Evolutionary conservation across 2,888 invertebrate genomes (phyloP).

Genomic region (Eulithis testata): DNA sequence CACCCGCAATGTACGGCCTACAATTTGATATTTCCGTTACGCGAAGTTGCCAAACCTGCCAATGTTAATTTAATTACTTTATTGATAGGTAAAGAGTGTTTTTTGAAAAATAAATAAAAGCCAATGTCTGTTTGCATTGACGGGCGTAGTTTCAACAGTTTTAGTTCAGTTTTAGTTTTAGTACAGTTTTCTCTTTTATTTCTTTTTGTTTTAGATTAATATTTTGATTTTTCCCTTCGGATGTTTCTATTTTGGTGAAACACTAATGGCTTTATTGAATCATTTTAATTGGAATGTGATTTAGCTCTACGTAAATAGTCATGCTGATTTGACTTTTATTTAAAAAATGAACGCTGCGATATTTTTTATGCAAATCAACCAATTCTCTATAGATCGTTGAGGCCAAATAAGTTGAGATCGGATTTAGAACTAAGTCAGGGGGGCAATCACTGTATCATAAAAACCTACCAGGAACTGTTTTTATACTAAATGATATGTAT

Average conservation of each 20-base stretch:
- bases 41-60: conserved; percentile 33
- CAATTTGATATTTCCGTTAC: conserved; percentile 19
- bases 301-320: conserved; percentile 16
- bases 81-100: conserved; percentile 42
- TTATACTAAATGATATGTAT: too few species aligned
- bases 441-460: too few species aligned
- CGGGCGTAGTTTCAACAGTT: conserved; percentile 28
- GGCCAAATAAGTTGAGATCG: too few species aligned
- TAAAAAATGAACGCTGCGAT: background rate
- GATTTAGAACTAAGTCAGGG: too few species aligned
- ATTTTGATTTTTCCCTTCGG: conserved; percentile 34
- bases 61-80: conserved; percentile 51
- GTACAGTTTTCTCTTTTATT: background rate
- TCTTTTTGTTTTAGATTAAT: conserved; percentile 35
- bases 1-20: conserved; percentile 21
- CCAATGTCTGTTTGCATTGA: conserved; percentile 60
- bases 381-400: too few species aligned
- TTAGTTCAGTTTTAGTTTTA: conserved; percentile 30
- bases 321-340: background rate
- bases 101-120: conserved; percentile 66
- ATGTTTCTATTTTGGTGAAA: conserved; percentile 30
- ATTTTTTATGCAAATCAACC: too few species aligned
- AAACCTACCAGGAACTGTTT: too few species aligned
- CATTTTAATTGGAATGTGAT: conserved; percentile 26
- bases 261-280: conserved; percentile 39